Base-by-base conservation (phyloP, 2,113 vertebrate genomes). In the Cyphomyrus plagiostoma region DNA sequence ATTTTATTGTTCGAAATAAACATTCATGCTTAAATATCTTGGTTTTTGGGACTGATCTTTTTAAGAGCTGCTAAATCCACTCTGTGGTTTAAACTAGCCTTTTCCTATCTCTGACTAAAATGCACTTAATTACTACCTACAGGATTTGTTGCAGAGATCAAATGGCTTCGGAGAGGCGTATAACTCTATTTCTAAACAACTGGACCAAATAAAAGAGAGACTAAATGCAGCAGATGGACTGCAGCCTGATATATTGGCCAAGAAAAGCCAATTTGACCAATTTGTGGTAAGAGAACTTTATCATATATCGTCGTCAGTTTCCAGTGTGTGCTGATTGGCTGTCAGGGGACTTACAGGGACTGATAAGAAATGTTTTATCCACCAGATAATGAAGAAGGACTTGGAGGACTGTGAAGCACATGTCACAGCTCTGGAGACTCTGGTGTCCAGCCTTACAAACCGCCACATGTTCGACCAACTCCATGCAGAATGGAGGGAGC, bases 331-430 rank as follows among this genome's bases (percentile, higher is more conserved):
- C 45, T 48, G 21, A 84, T 45, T 84, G 45, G 23, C 21, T 48
- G 6, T 13, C 21, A 50, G 45, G 2, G 45, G 11, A 21, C 49
- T 45, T 1, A 39, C 15, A 39, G 30, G 70, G 30, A 74, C 19
- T 52, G 49, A 86, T 86, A 0, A 39, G 7, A 48, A 56, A 26
- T 56, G 11, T 17, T 85, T 19, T 90, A 88, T 93, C 88, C 87
- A 3, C 93, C 93, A 99, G 98, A 95, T 93, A 87, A 95, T 99
- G 70, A 96, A 96, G 89, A 97, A 96, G 92, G 97, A 98, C 21
- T 92, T 97, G 89, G 93, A 97, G 91, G 97, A 97, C 89, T 95
- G 96, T 87, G 92, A 93, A 13, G 89, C 93, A 62, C 96, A 97
- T 82, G 92, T 98, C 87, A 94, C 94, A 15, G 96, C 96, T 0